Conservation (phyloP, 2,888 invertebrate species). For the Pheosia gnoma region DNA sequence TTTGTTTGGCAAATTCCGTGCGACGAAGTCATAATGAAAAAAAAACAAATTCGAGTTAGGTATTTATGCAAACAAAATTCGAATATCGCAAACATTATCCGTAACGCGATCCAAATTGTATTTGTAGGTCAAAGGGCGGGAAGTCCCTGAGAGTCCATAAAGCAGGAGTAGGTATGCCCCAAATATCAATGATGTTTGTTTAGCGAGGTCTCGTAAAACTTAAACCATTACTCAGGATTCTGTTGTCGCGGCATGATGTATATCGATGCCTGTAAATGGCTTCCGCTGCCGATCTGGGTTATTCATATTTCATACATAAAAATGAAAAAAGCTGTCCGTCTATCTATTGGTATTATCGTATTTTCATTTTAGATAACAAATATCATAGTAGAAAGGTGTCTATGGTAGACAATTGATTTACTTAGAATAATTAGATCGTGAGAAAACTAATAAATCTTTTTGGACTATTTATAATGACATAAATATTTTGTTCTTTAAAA, state of each 20-base stretch:
- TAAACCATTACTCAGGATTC: slow-evolving; percentile 46
- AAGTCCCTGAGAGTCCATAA: slow-evolving; percentile 31
- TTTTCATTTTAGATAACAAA: no score
- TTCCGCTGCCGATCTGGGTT: slow-evolving; percentile 14
- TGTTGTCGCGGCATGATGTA: slow-evolving; percentile 27
- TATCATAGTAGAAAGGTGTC: no score
- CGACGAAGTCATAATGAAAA: neutral
- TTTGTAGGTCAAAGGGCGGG: slow-evolving; percentile 32
- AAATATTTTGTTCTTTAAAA: no score
- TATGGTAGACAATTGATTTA: no score
- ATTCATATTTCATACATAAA: slow-evolving; percentile 10
- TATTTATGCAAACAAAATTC: slow-evolving; percentile 12
- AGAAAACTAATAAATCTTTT: no score
- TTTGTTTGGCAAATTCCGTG: no score
- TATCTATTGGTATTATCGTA: neutral
- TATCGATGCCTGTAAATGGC: slow-evolving; percentile 12
- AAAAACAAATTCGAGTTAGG: neutral
- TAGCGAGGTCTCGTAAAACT: slow-evolving; percentile 49
- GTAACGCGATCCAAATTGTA: slow-evolving; percentile 26
- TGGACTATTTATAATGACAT: no score
- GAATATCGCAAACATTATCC: slow-evolving; percentile 15
- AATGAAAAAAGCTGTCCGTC: neutral
- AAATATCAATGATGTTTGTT: slow-evolving; percentile 57
- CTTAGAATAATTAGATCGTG: no score
- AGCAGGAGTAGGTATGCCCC: slow-evolving; percentile 35